Conservation (phyloP, 2,113 vertebrate genomes). For the Epinephelus lanceolatus region DNA sequence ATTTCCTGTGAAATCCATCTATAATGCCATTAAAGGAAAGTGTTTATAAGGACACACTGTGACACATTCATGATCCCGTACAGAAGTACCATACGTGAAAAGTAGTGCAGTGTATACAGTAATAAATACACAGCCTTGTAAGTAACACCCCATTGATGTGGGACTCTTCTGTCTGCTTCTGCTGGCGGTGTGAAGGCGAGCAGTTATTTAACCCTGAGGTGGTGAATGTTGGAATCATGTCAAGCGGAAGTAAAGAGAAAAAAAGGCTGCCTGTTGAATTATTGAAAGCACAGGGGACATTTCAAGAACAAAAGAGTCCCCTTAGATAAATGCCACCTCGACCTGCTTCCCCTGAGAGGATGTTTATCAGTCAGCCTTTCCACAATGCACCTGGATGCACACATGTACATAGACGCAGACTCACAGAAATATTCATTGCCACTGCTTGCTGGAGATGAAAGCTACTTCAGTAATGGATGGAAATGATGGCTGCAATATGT, state of each 20-base stretch:
- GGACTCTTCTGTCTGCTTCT: not conserved
- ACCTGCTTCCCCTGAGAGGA: constrained; percentile 62
- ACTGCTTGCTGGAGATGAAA: constrained; percentile 68
- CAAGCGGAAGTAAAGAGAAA: constrained; percentile 50
- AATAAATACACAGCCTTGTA: constrained; percentile 1
- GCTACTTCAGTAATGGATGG: constrained; percentile 88
- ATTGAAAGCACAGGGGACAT: constrained; percentile 69
- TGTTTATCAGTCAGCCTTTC: constrained; percentile 57
- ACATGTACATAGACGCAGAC: constrained; percentile 3
- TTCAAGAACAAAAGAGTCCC: constrained; percentile 76
- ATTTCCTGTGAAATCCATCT: not conserved
- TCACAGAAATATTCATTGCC: constrained; percentile 32
- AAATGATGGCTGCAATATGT: constrained; percentile 82
- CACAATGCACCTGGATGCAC: constrained; percentile 60
- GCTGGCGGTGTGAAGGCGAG: constrained; percentile 6
- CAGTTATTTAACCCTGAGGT: constrained; percentile 64
- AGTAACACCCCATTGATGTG: constrained; percentile 12
- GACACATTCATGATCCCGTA: not conserved
- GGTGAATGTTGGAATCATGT: constrained; percentile 45
- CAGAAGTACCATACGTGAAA: not conserved
- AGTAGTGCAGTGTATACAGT: not conserved
- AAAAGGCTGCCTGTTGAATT: constrained; percentile 74
- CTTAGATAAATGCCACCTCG: constrained; percentile 72
- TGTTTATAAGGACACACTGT: not conserved
- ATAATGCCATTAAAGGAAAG: not conserved